Percentiles rank a stretch among this genome's conserved stretches.
Conservation (phyloP, 2,113 vertebrate species). For the Neomonachus schauinslandi region DNA sequence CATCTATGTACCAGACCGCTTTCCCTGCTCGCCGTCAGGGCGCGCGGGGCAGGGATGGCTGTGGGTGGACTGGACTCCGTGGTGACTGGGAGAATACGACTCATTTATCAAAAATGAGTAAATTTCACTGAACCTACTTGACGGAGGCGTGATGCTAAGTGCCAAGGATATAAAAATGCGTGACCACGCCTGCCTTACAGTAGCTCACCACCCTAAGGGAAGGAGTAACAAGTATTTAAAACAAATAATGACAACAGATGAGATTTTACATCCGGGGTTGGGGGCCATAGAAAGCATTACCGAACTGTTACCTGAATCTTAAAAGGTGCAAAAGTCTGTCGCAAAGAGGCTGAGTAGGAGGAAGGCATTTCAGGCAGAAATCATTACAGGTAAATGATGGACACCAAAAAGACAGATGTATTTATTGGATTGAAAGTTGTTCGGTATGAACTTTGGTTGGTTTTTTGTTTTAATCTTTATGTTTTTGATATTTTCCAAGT, state of each 20-base stretch:
- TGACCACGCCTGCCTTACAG: neutral
- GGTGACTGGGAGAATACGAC: neutral
- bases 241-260: neutral
- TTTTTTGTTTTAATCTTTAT: conserved; percentile 11
- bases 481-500: neutral
- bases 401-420: neutral
- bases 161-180: neutral
- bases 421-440: neutral
- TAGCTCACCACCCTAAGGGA: neutral
- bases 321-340: neutral
- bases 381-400: neutral
- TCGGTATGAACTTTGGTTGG: neutral
- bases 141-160: neutral
- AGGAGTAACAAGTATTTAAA: neutral
- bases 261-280: neutral
- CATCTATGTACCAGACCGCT: rapidly evolving
- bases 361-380: neutral
- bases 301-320: neutral
- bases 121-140: neutral
- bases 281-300: neutral
- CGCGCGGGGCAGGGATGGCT: neutral
- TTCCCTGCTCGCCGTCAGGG: neutral
- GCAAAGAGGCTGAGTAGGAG: neutral
- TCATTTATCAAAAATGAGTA: neutral
- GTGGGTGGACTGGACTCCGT: neutral